A percentile compares a stretch with the other conserved stretches of the same genome.
Conservation (phyloP, 2,113 vertebrate species). For the Anarrhichthys ocellatus region DNA sequence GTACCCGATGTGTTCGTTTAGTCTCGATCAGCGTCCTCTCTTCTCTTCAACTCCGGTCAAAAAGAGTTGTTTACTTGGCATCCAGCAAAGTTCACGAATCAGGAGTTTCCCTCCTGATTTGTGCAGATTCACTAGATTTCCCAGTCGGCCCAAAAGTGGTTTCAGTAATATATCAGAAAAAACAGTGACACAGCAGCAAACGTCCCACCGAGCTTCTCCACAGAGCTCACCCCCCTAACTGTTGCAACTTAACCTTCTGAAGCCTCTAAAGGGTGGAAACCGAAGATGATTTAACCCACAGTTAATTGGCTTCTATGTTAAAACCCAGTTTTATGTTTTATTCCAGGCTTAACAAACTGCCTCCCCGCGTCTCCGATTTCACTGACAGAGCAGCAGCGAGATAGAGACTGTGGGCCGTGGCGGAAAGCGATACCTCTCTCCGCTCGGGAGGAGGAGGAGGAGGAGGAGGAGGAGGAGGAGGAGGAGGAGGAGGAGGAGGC, state of each 20-base stretch:
- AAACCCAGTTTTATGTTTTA: not conserved
- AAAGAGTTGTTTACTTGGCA: slow-evolving; percentile 20
- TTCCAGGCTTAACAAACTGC: slow-evolving; percentile 11
- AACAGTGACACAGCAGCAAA: not conserved
- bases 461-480: not conserved
- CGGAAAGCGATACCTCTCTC: slow-evolving; percentile 49
- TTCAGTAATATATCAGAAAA: slow-evolving; percentile 17
- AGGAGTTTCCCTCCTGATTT: slow-evolving; percentile 3
- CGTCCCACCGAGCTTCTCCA: not conserved
- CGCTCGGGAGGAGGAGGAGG: slow-evolving; percentile 24
- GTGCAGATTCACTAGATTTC: not conserved
- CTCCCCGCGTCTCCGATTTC: slow-evolving; percentile 51
- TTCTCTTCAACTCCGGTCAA: not conserved
- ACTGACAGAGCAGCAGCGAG: slow-evolving; percentile 50
- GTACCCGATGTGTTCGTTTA: not conserved
- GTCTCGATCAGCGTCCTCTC: not conserved
- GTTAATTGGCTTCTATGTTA: not conserved
- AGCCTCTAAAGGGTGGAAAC: not conserved
- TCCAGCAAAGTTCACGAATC: slow-evolving; percentile 4
- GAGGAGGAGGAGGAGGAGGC: not conserved
- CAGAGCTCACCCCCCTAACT: not conserved
- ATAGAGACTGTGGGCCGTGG: slow-evolving; percentile 29
- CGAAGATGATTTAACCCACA: not conserved
- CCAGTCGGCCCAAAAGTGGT: not conserved
- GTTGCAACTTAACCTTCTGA: not conserved